These are phyloP conservation scores for Paraplagusia blochii DNA, from an alignment of 2,113 vertebrate genomes.

Conservation along the genomic window DNA sequence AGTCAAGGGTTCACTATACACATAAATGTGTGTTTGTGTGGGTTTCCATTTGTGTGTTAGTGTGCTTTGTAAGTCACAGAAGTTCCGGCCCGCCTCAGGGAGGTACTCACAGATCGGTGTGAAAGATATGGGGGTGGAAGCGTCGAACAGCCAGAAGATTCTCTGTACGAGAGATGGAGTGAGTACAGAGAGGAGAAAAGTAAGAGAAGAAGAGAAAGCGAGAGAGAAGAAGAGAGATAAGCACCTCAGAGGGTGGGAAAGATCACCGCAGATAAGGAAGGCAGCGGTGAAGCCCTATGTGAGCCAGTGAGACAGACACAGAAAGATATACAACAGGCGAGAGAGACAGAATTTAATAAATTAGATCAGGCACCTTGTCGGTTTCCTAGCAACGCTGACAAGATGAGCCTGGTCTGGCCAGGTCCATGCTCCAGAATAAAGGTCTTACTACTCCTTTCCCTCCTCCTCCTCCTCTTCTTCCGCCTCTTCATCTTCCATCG, in stretches of 20 bases:
- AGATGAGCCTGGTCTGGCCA: slow-evolving; percentile 66
- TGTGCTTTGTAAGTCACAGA: slow-evolving; percentile 43
- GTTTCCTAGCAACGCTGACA: slow-evolving; percentile 78
- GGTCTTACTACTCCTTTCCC: slow-evolving; percentile 43
- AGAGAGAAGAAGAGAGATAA: slow-evolving; percentile 48
- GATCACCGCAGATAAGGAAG: slow-evolving; percentile 62
- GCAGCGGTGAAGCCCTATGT: slow-evolving; percentile 54
- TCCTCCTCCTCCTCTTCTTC: slow-evolving; percentile 35
- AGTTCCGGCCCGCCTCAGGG: slow-evolving; percentile 52
- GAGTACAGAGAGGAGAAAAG: slow-evolving; percentile 22
- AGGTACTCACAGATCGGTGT: slow-evolving; percentile 39
- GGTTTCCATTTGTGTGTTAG: slow-evolving; percentile 16
- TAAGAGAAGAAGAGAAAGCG: too few species aligned
- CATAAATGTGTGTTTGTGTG: slow-evolving; percentile 6
- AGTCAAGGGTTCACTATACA: too few species aligned
- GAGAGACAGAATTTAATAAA: slow-evolving; percentile 75
- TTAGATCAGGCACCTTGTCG: slow-evolving; percentile 72
- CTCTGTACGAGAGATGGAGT: slow-evolving; percentile 53
- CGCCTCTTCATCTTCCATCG: slow-evolving; percentile 17
- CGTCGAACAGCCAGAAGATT: slow-evolving; percentile 49
- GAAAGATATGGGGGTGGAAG: slow-evolving; percentile 59
- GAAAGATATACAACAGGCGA: slow-evolving; percentile 35
- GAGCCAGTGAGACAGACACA: slow-evolving; percentile 38
- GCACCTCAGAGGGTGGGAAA: slow-evolving; percentile 57
- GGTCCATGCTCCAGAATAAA: slow-evolving; percentile 65